A percentile compares a stretch with the other conserved stretches of the same genome.
Conservation (phyloP, 2,113 vertebrate species). For the Hippopotamus amphibius region DNA sequence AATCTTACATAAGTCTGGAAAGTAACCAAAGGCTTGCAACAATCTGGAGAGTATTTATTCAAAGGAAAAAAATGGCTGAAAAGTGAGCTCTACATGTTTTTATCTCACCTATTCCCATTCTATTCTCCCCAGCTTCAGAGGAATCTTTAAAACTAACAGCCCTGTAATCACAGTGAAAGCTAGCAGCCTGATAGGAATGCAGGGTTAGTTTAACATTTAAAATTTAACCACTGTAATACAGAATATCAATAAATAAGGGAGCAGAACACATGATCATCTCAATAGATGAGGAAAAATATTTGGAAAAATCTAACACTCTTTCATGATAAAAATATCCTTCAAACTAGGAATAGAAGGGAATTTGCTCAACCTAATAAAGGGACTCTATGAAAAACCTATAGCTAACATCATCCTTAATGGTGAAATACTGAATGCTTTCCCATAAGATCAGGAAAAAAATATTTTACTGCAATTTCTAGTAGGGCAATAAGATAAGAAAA, state of each 20-base stretch:
- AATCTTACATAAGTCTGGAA: constrained; percentile 30
- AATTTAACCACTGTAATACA: background rate
- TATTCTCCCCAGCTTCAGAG: background rate
- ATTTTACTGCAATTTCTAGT: background rate
- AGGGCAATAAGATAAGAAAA: background rate
- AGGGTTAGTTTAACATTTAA: background rate
- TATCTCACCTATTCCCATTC: background rate
- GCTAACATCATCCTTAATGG: background rate
- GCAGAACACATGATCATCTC: background rate
- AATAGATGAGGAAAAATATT: background rate
- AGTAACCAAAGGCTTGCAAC: background rate
- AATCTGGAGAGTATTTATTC: background rate
- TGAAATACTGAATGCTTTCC: background rate
- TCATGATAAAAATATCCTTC: background rate
- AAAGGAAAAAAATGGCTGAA: background rate
- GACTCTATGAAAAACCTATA: background rate
- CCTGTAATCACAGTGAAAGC: background rate
- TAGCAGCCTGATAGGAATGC: background rate
- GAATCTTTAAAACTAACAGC: background rate
- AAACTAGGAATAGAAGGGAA: background rate
- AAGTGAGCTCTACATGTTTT: background rate
- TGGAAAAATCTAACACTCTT: background rate
- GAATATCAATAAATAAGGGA: background rate
- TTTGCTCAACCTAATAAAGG: background rate
- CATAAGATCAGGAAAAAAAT: background rate